These are phyloP conservation scores for Gnathonemus longibarbis DNA, from an alignment of 2,113 vertebrate species.

Conservation along the genomic window DNA sequence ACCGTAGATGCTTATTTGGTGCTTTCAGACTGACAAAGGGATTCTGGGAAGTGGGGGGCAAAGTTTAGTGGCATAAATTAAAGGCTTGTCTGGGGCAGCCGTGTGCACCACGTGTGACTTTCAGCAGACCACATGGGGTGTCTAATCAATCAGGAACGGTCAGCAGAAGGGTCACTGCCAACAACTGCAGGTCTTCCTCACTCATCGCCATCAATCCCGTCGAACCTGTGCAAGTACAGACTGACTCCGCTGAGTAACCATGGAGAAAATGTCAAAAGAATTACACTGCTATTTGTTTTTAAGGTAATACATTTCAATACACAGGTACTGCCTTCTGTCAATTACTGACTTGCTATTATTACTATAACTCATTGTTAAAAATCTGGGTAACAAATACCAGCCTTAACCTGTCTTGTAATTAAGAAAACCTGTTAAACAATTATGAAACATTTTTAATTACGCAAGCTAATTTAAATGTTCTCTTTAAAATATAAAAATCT, in stretches of 20 bases:
- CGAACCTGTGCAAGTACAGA: slow-evolving; percentile 26
- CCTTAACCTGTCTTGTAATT: neutral
- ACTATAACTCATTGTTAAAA: neutral
- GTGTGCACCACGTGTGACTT: neutral
- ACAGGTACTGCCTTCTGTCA: neutral
- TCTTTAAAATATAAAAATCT: neutral
- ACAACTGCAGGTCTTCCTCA: neutral
- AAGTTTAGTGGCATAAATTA: neutral
- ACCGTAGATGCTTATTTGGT: neutral
- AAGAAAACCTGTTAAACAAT: neutral
- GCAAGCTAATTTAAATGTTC: neutral
- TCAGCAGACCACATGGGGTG: neutral
- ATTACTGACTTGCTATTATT: neutral
- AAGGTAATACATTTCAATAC: neutral
- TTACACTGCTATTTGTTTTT: neutral
- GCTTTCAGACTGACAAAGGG: neutral
- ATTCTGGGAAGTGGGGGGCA: neutral
- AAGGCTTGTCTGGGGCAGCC: neutral
- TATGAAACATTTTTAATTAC: neutral
- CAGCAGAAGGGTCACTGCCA: neutral
- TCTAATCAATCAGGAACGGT: neutral
- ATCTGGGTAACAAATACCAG: neutral
- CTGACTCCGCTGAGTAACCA: neutral
- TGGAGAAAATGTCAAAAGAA: neutral
- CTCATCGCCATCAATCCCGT: slow-evolving; percentile 5